Percentiles rank a stretch among this genome's conserved stretches.
phyloP scores from a whole-genome alignment of 2,113 vertebrate genomes.

The Paramisgurnus dabryanus region DNA sequence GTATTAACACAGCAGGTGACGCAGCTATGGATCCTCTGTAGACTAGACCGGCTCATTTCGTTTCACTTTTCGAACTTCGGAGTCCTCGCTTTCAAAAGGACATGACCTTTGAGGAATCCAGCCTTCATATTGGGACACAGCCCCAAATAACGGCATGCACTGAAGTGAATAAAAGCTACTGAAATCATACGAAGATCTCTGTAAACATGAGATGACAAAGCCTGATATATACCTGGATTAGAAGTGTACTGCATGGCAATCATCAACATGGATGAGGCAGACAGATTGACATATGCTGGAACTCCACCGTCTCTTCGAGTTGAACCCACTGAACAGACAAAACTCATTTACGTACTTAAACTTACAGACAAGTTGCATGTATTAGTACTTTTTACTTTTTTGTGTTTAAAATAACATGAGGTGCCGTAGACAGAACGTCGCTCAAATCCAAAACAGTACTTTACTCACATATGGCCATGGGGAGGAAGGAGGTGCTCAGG shows the following conservation, averaged over 20 bases:
- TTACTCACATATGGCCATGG: conserved; percentile 99
- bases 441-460: background rate
- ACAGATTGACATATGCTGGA: conserved; percentile 95
- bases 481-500: conserved; percentile 98
- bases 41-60: no score
- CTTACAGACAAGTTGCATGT: no score
- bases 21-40: no score
- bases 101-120: no score
- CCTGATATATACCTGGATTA: conserved; percentile 87
- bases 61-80: no score
- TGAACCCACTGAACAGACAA: conserved; percentile 84
- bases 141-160: no score
- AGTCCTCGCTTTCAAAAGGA: no score
- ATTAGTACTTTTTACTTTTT: background rate
- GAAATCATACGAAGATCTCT: background rate
- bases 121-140: no score
- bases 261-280: conserved; percentile 98
- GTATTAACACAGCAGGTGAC: no score
- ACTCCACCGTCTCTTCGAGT: conserved; percentile 90
- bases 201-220: background rate
- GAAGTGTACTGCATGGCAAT: conserved; percentile 99
- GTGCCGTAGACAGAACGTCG: background rate
- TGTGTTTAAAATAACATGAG: no score
- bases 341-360: background rate
- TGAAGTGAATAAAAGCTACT: no score